phyloP scores from a whole-genome alignment of 2,888 invertebrate genomes.

The Penaeus monodon region DNA sequence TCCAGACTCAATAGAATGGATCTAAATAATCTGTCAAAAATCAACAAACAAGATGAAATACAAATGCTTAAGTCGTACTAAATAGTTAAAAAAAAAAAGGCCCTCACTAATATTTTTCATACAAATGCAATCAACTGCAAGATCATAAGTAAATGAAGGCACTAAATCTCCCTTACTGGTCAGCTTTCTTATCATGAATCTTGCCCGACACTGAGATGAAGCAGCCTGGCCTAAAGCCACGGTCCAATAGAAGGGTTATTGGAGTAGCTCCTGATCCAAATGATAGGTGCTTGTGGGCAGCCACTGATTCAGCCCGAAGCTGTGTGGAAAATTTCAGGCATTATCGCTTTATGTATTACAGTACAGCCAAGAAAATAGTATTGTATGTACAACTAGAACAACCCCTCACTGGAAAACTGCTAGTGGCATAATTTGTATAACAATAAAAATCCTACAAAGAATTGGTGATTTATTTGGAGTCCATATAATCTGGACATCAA shows the following conservation, averaged over 20 bases:
- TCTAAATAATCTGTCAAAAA: background rate
- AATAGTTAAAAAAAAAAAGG: too few species aligned
- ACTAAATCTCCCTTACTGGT: conserved; percentile 36
- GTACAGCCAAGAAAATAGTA: too few species aligned
- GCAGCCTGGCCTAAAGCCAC: conserved; percentile 61
- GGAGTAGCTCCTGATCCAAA: conserved; percentile 47
- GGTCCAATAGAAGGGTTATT: conserved; percentile 20
- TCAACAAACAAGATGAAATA: background rate
- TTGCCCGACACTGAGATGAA: conserved; percentile 46
- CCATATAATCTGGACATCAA: too few species aligned
- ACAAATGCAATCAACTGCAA: too few species aligned
- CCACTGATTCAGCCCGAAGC: conserved; percentile 42
- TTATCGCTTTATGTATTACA: too few species aligned
- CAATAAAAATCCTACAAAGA: too few species aligned
- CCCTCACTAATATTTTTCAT: too few species aligned
- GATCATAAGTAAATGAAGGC: background rate
- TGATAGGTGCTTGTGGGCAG: conserved; percentile 39
- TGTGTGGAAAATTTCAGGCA: background rate
- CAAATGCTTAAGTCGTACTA: too few species aligned
- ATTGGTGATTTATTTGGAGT: too few species aligned
- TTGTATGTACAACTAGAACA: too few species aligned
- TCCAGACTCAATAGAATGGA: background rate
- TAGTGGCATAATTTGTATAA: too few species aligned
- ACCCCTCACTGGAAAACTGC: too few species aligned
- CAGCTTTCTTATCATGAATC: conserved; percentile 31